A percentile compares a stretch with the other conserved stretches of the same genome.
These are phyloP conservation scores for Argynnis bischoffii DNA, from an alignment of 2,888 invertebrate species.

Conservation along the genomic window DNA sequence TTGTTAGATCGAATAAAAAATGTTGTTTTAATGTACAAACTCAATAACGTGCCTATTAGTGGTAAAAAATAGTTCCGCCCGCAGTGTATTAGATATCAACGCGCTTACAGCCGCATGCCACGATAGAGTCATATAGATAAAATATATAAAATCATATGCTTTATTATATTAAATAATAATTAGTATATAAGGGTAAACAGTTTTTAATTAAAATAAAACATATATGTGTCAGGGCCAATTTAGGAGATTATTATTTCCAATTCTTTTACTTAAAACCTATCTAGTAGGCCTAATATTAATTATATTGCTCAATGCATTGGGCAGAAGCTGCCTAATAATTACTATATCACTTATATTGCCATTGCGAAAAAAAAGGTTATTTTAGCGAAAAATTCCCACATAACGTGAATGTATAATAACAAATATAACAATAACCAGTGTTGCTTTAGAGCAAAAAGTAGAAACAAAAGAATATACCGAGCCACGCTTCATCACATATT, in stretches of 20 bases:
- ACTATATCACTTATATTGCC: background rate
- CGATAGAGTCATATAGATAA: background rate
- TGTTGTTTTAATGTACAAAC: background rate
- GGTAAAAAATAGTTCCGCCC: constrained; percentile 4
- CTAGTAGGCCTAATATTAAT: too few species aligned
- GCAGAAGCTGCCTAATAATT: background rate
- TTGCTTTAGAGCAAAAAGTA: constrained; percentile 5
- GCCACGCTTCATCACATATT: constrained; percentile 15
- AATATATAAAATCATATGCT: background rate
- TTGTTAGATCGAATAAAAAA: constrained; percentile 1
- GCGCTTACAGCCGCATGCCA: constrained; percentile 17
- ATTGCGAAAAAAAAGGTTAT: background rate
- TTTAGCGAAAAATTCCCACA: too few species aligned
- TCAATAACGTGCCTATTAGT: background rate
- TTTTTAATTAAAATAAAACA: too few species aligned
- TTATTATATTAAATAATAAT: background rate
- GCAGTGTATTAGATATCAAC: constrained; percentile 30
- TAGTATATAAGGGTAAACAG: background rate
- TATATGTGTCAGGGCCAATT: too few species aligned
- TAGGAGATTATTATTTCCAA: too few species aligned
- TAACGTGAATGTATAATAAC: background rate
- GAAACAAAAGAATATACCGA: constrained; percentile 3
- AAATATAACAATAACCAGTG: constrained; percentile 8
- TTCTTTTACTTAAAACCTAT: too few species aligned
- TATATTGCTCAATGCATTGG: too few species aligned